Conservation (phyloP, 1,140 invertebrate species). For the Pectinophora gossypiella region DNA sequence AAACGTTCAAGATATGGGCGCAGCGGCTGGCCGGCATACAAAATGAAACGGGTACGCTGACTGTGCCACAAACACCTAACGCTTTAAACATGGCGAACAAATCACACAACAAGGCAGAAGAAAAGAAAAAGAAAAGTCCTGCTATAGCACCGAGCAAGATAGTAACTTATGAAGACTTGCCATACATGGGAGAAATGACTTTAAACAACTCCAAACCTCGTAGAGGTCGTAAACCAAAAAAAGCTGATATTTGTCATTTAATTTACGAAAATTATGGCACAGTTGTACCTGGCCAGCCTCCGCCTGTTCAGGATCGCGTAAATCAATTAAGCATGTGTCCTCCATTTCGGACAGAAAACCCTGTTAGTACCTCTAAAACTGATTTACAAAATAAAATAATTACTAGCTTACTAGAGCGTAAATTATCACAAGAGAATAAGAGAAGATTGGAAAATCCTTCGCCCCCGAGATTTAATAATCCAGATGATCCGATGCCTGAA, state of each 20-base stretch:
- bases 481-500: slow-evolving; percentile 55
- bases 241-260: slow-evolving; percentile 92
- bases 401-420: slow-evolving; percentile 81
- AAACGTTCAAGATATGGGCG: slow-evolving; percentile 83
- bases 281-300: slow-evolving; percentile 84
- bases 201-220: slow-evolving; percentile 89
- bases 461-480: slow-evolving; percentile 38
- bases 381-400: slow-evolving; percentile 83
- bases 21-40: slow-evolving; percentile 82
- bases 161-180: slow-evolving; percentile 87
- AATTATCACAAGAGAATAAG: slow-evolving; percentile 80
- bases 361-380: slow-evolving; percentile 50
- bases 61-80: slow-evolving; percentile 28
- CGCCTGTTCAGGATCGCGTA: slow-evolving; percentile 55
- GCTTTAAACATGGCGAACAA: slow-evolving; percentile 38
- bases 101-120: slow-evolving; percentile 28
- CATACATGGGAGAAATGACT: slow-evolving; percentile 94
- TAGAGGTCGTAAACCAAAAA: slow-evolving; percentile 90
- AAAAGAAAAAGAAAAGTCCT: slow-evolving; percentile 54
- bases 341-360: slow-evolving; percentile 27
- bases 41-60: slow-evolving; percentile 67
- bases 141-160: slow-evolving; percentile 72
- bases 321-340: slow-evolving; percentile 27
- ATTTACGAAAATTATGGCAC: slow-evolving; percentile 94
- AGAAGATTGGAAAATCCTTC: slow-evolving; percentile 51